A percentile compares a stretch with the other conserved stretches of the same genome.
Conservation (phyloP, 2,113 vertebrate genomes). For the Microtus montanus region DNA sequence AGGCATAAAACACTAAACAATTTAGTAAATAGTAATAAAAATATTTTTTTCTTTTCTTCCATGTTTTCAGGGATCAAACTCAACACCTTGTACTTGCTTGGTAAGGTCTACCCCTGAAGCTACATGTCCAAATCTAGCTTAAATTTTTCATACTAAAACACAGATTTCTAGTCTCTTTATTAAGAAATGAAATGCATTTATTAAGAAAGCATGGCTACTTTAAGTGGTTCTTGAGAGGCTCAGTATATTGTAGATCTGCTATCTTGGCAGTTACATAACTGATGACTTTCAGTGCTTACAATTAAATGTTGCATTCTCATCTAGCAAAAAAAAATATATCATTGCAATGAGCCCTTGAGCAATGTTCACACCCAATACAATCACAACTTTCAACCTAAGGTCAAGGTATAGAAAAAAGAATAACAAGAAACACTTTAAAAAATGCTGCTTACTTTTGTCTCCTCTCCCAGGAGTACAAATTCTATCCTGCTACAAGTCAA, state of each 20-base stretch:
- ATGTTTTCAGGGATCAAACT: neutral
- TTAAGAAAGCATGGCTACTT: neutral
- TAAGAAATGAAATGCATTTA: neutral
- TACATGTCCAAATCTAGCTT: neutral
- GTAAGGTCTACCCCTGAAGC: neutral
- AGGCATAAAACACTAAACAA: neutral
- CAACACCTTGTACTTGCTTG: neutral
- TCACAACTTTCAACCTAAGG: constrained; percentile 12
- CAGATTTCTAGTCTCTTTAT: neutral
- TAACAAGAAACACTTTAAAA: neutral
- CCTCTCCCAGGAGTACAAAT: constrained; percentile 6
- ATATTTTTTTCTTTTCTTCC: neutral
- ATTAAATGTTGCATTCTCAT: neutral
- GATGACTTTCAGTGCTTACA: neutral
- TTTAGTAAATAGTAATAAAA: neutral
- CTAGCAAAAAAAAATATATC: neutral
- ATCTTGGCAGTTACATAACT: constrained; percentile 5
- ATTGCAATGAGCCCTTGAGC: neutral
- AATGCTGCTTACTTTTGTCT: neutral
- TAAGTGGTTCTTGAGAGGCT: neutral
- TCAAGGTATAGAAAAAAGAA: neutral
- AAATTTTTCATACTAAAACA: neutral
- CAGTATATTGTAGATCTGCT: neutral
- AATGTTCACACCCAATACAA: neutral
- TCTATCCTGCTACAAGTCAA: constrained; percentile 24